Base-by-base conservation (phyloP, 2,888 invertebrate species). In the Tachina fera region DNA sequence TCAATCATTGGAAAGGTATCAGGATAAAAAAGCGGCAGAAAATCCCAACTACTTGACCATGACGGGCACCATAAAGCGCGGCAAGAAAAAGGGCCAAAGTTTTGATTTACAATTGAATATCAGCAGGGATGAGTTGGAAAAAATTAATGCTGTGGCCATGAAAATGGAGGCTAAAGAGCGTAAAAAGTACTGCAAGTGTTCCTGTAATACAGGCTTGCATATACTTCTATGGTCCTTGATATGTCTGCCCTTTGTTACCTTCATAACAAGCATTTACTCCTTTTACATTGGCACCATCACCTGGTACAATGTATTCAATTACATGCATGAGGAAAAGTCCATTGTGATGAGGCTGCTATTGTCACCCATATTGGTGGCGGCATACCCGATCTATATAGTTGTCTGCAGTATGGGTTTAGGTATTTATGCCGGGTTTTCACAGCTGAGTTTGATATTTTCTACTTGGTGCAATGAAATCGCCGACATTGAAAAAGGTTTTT, bases 401-500 rank as follows among this genome's bases (percentile, higher is more conserved):
- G 89, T 95, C 67, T 95, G 95, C 89, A 95, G 95, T 43, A 80
- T 96, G 76, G 95, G 95, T 0, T 90, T 96, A 19, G 96, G 95
- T 0, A 70, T 96, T 47, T 96, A 95, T 91, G 95, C 96, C 61
- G 95, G 95, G 1, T 92, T 95, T 77, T 94, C 94, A 9, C 96
- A 96, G 91, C 91, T 96, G 14, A 96, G 96, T 1, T 95, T 96
- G 91, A 95, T 94, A 89, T 94, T 94, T 83, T 94, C 94, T 47
- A 94, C 94, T 87, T 96, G 96, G 96, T 93, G 94, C 90, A 95
- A 95, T 88, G 96, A 96, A 92, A 94, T 96, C 3, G 94, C 94
- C 80, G 96, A 96, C 91, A 94, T 95, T 89, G 96, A 96, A 89
- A 96, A 96, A 91, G 96, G 96, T 0, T 96, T 96, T 92, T 96